Percentiles rank a stretch among this genome's conserved stretches.
These are phyloP conservation scores for Drosophila formosana DNA, from an alignment of 2,888 invertebrate species.

Conservation along the genomic window DNA sequence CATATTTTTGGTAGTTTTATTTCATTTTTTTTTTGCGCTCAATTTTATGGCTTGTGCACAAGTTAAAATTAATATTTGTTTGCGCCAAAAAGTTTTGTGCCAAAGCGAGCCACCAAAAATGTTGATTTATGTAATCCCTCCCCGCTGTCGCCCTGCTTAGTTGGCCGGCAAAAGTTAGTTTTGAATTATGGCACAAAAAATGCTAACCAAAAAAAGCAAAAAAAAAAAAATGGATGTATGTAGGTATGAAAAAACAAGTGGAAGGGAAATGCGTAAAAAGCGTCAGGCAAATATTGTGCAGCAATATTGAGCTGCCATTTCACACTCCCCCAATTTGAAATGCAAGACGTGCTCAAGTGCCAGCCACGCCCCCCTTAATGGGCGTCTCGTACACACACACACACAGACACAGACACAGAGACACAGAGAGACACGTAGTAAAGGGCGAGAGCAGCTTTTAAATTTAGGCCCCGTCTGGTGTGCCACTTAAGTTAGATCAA, in stretches of 20 bases:
- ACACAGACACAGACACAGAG: no score
- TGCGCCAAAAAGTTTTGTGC: slow-evolving; percentile 65
- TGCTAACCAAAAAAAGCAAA: slow-evolving; percentile 24
- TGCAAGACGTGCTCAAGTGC: slow-evolving; percentile 56
- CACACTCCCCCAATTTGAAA: slow-evolving; percentile 1
- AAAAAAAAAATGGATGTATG: background rate
- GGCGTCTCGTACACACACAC: background rate
- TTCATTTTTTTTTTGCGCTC: slow-evolving; percentile 13
- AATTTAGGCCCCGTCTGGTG: slow-evolving; percentile 24
- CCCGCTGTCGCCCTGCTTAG: slow-evolving; percentile 1
- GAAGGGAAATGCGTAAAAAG: slow-evolving; percentile 38
- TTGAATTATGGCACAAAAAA: slow-evolving; percentile 58
- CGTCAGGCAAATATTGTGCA: slow-evolving; percentile 31
- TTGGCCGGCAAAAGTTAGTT: slow-evolving; percentile 52
- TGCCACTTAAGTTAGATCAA: slow-evolving; percentile 42
- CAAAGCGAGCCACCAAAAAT: slow-evolving; percentile 47
- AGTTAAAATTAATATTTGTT: slow-evolving; percentile 79
- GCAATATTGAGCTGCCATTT: slow-evolving; percentile 37
- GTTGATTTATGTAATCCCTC: slow-evolving; percentile 70
- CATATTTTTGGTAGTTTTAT: background rate
- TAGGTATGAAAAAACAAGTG: background rate
- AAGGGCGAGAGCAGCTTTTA: slow-evolving; percentile 18
- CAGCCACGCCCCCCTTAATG: slow-evolving; percentile 32
- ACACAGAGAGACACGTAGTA: no score
- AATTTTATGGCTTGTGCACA: slow-evolving; percentile 58